phyloP scores from a whole-genome alignment of 2,797 vertebrate species.

The Diglossa cyanea region DNA sequence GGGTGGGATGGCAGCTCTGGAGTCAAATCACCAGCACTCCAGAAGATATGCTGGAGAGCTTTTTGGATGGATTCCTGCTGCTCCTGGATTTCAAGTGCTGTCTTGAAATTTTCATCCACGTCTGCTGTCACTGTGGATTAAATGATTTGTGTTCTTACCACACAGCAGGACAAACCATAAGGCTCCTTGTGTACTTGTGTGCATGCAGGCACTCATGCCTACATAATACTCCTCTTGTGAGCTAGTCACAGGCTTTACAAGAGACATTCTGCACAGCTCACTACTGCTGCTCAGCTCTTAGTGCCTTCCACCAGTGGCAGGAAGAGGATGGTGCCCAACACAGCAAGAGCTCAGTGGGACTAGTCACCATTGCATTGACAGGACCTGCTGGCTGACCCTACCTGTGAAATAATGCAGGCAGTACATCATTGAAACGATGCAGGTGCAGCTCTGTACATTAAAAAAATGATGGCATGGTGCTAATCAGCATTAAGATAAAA shows the following conservation, averaged over 20 bases:
- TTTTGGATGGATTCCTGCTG: not conserved
- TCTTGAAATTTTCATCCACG: not conserved
- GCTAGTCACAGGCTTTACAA: not conserved
- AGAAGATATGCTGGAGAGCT: not conserved
- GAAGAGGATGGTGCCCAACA: not conserved
- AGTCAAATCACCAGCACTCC: not conserved
- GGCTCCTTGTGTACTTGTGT: not conserved
- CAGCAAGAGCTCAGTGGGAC: not conserved
- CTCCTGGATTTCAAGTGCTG: not conserved
- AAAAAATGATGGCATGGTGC: not conserved
- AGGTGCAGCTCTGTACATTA: rapidly evolving
- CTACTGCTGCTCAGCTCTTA: not conserved
- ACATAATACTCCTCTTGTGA: not conserved
- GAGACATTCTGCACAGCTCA: not conserved
- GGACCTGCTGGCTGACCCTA: not conserved
- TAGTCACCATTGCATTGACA: rapidly evolving
- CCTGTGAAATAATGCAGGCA: not conserved
- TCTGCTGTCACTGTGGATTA: not conserved
- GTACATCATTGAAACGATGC: rapidly evolving
- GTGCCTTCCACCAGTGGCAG: not conserved
- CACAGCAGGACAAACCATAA: rapidly evolving
- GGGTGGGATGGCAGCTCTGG: not conserved
- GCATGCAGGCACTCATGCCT: not conserved
- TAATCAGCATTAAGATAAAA: not conserved
- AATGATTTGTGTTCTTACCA: not conserved